Base-by-base conservation (phyloP, 2,888 invertebrate species). In the Cylindroiulus punctatus region DNA sequence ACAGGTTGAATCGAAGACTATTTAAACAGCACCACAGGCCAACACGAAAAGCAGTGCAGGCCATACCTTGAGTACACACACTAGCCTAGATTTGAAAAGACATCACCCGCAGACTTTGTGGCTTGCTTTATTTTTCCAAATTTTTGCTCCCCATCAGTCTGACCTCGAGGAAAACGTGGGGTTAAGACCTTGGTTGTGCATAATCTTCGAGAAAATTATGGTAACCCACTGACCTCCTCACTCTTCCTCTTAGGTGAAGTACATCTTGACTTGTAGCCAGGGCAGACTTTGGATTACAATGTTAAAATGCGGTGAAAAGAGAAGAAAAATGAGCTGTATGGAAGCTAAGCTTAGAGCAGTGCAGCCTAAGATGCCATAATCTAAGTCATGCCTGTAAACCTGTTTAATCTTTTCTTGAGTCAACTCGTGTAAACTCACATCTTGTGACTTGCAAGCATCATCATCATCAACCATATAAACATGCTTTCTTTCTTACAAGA, bases 171-270 rank as follows among this genome's bases (percentile, higher is more conserved):
- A 76, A 76, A 76, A 76, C 76, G 76, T 30, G 76, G 76, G 76
- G 76, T 76, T 76, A 76, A 76, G 76, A 12, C 76, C 76, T 30
- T 30, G 76, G 76, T 30, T 76, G 36, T 14, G 14, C 3, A 14
- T 76, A 76, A 44, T 26, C 26, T 1, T 30, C 30, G 17, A 8
- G 30, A 30, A 76, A 76, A 76, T 76, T 30, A 14, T 76, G 76
- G 30, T 76, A 76, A 76, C 76, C 76, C 76, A 76, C 76, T 76
- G 76, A 30, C 76, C 76, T 76, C 76, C 30, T 76, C 76, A 76
- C 76, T 76, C 14, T 76, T 76, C 26, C 30, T 76, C 76, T 76
- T 76, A 30, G 76, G 26, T 76, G 30, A 76, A 76, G 14, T 30
- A 76, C 76, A 76, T 76, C 14, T 76, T 76, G 76, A 76, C 76